These are phyloP conservation scores for Polyergus mexicanus DNA, from an alignment of 1,140 invertebrate genomes.

Conservation along the genomic window DNA sequence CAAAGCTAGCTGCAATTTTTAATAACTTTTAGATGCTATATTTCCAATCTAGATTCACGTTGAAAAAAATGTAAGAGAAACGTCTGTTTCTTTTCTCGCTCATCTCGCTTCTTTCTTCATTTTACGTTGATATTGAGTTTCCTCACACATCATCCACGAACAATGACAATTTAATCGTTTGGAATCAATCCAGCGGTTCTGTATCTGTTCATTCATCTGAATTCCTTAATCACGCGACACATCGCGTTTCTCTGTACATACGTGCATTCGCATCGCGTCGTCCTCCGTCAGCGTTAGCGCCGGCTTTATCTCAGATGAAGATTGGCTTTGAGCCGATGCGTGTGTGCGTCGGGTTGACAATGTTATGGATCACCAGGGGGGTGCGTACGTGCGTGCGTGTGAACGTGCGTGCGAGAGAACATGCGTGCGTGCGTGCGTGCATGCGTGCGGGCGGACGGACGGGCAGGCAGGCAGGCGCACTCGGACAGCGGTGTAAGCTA, in stretches of 20 bases:
- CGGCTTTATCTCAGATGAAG: constrained; percentile 73
- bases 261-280: constrained; percentile 42
- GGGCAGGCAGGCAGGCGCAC: constrained; percentile 65
- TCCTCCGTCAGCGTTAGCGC: constrained; percentile 49
- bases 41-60: neutral
- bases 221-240: constrained; percentile 29
- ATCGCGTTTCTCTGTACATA: constrained; percentile 43
- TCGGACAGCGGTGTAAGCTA: constrained; percentile 45
- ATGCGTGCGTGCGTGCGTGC: constrained; percentile 67
- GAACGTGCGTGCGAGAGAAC: constrained; percentile 56
- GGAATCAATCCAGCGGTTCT: neutral
- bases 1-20: neutral
- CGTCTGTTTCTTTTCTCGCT: neutral
- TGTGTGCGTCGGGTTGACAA: constrained; percentile 77
- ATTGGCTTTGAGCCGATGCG: constrained; percentile 71
- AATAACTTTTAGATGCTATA: neutral
- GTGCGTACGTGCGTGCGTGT: constrained; percentile 59
- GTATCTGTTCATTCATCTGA: constrained; percentile 36
- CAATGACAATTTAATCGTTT: constrained; percentile 35
- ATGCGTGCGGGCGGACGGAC: constrained; percentile 71
- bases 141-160: neutral
- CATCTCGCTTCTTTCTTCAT: neutral
- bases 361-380: constrained; percentile 82
- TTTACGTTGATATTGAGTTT: neutral
- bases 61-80: neutral